A percentile compares a stretch with the other conserved stretches of the same genome.
Conservation (phyloP, 2,113 vertebrate genomes). For the Corythornis cristatus region DNA sequence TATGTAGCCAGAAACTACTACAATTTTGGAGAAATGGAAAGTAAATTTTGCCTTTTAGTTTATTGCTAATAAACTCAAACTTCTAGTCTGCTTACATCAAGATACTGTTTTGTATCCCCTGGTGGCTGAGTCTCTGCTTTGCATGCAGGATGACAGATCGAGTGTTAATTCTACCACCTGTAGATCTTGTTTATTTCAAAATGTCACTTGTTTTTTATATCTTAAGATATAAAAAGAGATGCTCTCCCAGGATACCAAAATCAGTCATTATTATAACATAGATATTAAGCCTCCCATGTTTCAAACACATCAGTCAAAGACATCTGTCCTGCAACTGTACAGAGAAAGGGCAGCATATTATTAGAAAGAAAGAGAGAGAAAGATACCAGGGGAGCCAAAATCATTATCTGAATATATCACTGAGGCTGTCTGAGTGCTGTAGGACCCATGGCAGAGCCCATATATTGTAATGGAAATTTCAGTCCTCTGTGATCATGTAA, state of each 20-base stretch:
- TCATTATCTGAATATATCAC: constrained; percentile 19
- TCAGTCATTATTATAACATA: constrained; percentile 30
- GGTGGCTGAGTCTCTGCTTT: background rate
- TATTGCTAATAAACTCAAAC: background rate
- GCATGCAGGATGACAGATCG: constrained; percentile 42
- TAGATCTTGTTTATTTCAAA: constrained; percentile 64
- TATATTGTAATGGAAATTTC: background rate
- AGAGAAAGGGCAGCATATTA: constrained; percentile 27
- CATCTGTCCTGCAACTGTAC: constrained; percentile 11
- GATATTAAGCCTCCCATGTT: constrained; percentile 37
- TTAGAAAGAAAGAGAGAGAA: background rate
- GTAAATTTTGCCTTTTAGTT: background rate
- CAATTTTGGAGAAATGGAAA: background rate
- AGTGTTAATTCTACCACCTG: constrained; percentile 65
- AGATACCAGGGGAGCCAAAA: constrained; percentile 20
- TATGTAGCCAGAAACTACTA: accelerated
- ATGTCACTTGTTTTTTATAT: constrained; percentile 47
- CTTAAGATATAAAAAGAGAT: constrained; percentile 18
- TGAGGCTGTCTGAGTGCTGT: background rate
- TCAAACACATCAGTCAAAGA: constrained; percentile 46
- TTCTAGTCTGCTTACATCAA: background rate
- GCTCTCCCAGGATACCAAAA: constrained; percentile 33
- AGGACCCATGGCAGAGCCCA: background rate
- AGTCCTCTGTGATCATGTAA: background rate
- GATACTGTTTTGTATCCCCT: background rate